Percentiles rank a stretch among this genome's conserved stretches.
These are phyloP conservation scores for Danio tinwini DNA, from an alignment of 2,797 vertebrate species.

Conservation along the genomic window DNA sequence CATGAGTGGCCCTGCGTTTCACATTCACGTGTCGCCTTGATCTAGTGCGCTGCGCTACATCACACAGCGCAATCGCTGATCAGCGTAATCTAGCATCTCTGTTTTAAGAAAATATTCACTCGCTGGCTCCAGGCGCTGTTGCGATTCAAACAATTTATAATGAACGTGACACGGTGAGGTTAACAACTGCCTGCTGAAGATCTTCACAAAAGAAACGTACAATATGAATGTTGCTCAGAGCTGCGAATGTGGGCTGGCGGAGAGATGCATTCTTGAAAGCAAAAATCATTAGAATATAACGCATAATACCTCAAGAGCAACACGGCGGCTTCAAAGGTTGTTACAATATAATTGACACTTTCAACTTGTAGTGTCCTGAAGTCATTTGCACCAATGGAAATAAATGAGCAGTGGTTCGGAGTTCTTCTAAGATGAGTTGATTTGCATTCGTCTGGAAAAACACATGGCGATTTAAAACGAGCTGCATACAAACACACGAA, in stretches of 20 bases:
- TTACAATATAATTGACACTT: slow-evolving; percentile 64
- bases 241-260: slow-evolving; percentile 52
- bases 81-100: slow-evolving; percentile 24
- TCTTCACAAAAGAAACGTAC: slow-evolving; percentile 62
- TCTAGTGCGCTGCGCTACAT: slow-evolving; percentile 45
- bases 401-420: slow-evolving; percentile 40
- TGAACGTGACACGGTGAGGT: slow-evolving; percentile 49
- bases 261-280: slow-evolving; percentile 53
- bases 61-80: slow-evolving; percentile 44
- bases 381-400: slow-evolving; percentile 58
- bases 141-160: slow-evolving; percentile 47
- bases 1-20: slow-evolving; percentile 48
- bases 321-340: slow-evolving; percentile 59
- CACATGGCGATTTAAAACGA: neutral
- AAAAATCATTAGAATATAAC: slow-evolving; percentile 59
- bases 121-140: slow-evolving; percentile 36
- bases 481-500: neutral
- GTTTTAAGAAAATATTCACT: slow-evolving; percentile 20
- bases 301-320: slow-evolving; percentile 59
- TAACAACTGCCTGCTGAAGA: slow-evolving; percentile 47
- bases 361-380: slow-evolving; percentile 60
- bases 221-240: slow-evolving; percentile 59
- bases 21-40: slow-evolving; percentile 58
- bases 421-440: slow-evolving; percentile 30
- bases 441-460: slow-evolving; percentile 44